Conservation (phyloP, 2,113 vertebrate species). For the chimpanzee (Pan troglodytes) region NHGRI_mPanTro3-v2.1_pri NC_072401.2:111901501-111902000, state of each 20-base stretch:
- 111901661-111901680: neutral
- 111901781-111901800: neutral
- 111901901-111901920: neutral
- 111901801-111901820: neutral
- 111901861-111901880: neutral
- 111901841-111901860: neutral
- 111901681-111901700: neutral
- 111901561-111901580: neutral
- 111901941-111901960: neutral
- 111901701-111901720: neutral
- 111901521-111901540: neutral
- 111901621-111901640: neutral
- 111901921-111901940: neutral
- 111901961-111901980: neutral
- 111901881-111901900: neutral
- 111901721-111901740: neutral
- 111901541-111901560: neutral
- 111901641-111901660: neutral
- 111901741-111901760: neutral
- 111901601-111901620: neutral
- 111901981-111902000: neutral
- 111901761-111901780: neutral
- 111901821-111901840: neutral
- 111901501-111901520: neutral
- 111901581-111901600: neutral